phyloP scores from a whole-genome alignment of 1,140 invertebrate species.

The Chironomus tepperi region DNA sequence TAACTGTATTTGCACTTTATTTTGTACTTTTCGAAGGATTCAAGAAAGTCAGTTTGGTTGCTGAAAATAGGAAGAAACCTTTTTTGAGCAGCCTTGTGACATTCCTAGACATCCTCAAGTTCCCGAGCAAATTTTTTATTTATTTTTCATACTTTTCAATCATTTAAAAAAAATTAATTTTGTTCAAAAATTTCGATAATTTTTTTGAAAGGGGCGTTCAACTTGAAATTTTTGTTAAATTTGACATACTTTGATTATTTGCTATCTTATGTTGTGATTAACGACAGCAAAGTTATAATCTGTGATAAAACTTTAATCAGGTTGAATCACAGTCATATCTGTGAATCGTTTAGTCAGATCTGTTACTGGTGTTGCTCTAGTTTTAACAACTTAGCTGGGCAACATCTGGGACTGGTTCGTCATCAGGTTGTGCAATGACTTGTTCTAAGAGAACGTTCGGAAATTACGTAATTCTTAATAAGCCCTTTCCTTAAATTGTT shows the following conservation, averaged over 20 bases:
- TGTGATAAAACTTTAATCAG: too few species aligned
- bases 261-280: neutral
- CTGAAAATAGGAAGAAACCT: neutral
- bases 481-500: too few species aligned
- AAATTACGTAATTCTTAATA: too few species aligned
- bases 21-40: conserved; percentile 22
- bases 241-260: too few species aligned
- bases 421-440: too few species aligned
- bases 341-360: too few species aligned
- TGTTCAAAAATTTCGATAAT: neutral
- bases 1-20: conserved; percentile 19
- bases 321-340: too few species aligned
- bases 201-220: neutral
- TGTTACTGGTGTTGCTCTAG: too few species aligned
- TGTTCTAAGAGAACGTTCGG: too few species aligned
- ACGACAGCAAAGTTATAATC: neutral
- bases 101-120: neutral
- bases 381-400: too few species aligned
- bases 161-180: neutral
- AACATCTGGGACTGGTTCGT: too few species aligned
- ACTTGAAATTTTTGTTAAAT: too few species aligned
- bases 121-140: conserved; percentile 20
- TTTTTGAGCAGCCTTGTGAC: neutral
- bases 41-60: neutral
- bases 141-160: neutral